These are phyloP conservation scores for Bradypodion pumilum DNA, from an alignment of 2,797 vertebrate genomes.

Conservation along the genomic window DNA sequence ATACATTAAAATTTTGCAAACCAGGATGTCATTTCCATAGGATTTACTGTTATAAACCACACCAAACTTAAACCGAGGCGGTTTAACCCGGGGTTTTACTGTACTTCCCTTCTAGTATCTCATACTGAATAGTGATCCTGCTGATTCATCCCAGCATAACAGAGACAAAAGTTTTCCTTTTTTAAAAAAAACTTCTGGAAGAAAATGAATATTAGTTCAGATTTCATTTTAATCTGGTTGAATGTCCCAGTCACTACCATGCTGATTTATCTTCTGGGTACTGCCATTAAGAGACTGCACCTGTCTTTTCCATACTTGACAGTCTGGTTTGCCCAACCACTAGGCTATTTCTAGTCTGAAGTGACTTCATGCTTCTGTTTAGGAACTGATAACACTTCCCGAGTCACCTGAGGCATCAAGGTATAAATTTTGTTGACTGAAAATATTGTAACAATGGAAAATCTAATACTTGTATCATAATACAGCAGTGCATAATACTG, in stretches of 20 bases:
- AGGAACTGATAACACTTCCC: constrained; percentile 29
- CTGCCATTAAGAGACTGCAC: background rate
- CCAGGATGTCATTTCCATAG: too few species aligned
- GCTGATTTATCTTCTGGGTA: constrained; percentile 9
- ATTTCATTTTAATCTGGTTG: constrained; percentile 14
- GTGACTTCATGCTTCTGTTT: constrained; percentile 28
- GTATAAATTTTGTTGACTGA: too few species aligned
- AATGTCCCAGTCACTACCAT: background rate
- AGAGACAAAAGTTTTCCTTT: too few species aligned
- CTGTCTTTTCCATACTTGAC: background rate
- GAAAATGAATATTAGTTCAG: background rate
- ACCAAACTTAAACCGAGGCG: too few species aligned
- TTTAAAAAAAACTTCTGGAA: background rate
- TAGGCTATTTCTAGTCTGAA: constrained; percentile 23
- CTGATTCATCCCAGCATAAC: background rate
- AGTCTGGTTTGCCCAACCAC: constrained; percentile 26
- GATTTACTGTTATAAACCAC: too few species aligned
- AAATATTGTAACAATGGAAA: too few species aligned
- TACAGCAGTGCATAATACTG: background rate
- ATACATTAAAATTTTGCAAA: too few species aligned
- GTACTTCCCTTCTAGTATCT: background rate
- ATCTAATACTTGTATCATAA: constrained; percentile 22
- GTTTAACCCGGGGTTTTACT: too few species aligned
- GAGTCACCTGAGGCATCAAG: too few species aligned
- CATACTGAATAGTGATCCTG: background rate